phyloP scores from a whole-genome alignment of 1,140 invertebrate species.

The Tenebrio molitor region DNA sequence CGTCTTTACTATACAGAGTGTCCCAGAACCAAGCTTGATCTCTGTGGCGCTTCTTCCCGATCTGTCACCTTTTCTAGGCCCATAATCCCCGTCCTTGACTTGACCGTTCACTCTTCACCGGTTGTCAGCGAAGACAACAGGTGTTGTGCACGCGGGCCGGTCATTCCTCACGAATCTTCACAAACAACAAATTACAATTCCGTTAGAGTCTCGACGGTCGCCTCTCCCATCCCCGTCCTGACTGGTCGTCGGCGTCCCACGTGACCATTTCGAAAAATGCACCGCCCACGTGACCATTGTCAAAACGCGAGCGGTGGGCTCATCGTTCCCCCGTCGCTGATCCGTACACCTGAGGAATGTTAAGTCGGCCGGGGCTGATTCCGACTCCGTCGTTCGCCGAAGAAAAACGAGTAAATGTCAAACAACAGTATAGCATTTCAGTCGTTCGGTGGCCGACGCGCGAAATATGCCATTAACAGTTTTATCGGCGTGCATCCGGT shows the following conservation, averaged over 20 bases:
- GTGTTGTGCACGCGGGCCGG: not conserved
- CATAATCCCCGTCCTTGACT: slow-evolving; percentile 34
- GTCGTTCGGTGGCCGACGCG: slow-evolving; percentile 32
- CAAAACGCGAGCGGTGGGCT: not conserved
- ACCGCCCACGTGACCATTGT: slow-evolving; percentile 9
- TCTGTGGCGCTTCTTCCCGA: too few relatives aligned
- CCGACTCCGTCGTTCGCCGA: slow-evolving; percentile 18
- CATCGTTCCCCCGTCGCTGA: slow-evolving; percentile 16
- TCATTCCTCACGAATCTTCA: not conserved
- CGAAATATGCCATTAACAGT: slow-evolving; percentile 37
- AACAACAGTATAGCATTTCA: slow-evolving; percentile 45
- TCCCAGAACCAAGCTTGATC: too few relatives aligned
- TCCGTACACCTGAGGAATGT: slow-evolving; percentile 30
- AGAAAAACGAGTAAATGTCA: slow-evolving; percentile 47
- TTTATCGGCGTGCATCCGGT: slow-evolving; percentile 30
- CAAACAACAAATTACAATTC: slow-evolving; percentile 1
- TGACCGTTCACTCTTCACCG: slow-evolving; percentile 7
- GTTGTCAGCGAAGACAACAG: not conserved
- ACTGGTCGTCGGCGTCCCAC: too few relatives aligned
- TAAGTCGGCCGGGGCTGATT: slow-evolving; percentile 25
- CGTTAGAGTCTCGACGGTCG: slow-evolving; percentile 17
- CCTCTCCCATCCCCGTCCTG: too few relatives aligned
- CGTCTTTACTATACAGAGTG: too few relatives aligned
- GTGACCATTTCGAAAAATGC: slow-evolving; percentile 20
- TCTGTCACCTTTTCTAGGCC: too few relatives aligned